Conservation (phyloP, 2,113 vertebrate species). For the Pachycephala philippinensis region DNA sequence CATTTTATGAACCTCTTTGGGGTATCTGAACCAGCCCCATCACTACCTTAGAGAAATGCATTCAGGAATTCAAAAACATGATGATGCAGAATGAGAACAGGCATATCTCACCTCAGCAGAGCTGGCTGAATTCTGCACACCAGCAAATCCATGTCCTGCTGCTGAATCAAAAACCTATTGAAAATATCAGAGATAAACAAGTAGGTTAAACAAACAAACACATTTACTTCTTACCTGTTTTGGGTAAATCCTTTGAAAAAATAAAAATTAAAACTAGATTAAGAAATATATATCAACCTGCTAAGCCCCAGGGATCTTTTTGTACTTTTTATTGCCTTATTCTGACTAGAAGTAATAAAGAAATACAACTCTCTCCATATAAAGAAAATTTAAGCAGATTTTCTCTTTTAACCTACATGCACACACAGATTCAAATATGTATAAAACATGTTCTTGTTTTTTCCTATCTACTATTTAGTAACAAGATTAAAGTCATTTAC, state of each 20-base stretch:
- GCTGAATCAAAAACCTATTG: conserved; percentile 84
- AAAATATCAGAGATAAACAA: not conserved
- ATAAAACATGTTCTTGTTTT: not conserved
- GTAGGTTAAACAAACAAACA: not conserved
- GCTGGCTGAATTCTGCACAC: conserved; percentile 64
- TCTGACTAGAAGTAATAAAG: not conserved
- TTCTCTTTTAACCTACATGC: not conserved
- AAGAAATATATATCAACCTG: not conserved
- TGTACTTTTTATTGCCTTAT: not conserved
- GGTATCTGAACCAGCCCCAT: not conserved
- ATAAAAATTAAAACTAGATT: not conserved
- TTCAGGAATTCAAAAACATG: not conserved
- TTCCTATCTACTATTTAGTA: not conserved
- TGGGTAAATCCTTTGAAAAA: not conserved
- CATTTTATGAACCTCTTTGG: not conserved
- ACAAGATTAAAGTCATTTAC: not conserved
- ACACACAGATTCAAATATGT: not conserved
- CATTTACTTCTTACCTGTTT: not conserved
- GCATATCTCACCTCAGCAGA: conserved; percentile 68
- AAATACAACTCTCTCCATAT: not conserved
- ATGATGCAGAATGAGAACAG: not conserved
- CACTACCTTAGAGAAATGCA: not conserved
- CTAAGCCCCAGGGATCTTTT: not conserved
- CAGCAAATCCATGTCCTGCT: conserved; percentile 69
- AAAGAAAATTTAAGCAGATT: not conserved